Evolutionary conservation across 64 coral and sea anemone genomes (phyloP).

Genomic region (Montipora cactus): DNA sequence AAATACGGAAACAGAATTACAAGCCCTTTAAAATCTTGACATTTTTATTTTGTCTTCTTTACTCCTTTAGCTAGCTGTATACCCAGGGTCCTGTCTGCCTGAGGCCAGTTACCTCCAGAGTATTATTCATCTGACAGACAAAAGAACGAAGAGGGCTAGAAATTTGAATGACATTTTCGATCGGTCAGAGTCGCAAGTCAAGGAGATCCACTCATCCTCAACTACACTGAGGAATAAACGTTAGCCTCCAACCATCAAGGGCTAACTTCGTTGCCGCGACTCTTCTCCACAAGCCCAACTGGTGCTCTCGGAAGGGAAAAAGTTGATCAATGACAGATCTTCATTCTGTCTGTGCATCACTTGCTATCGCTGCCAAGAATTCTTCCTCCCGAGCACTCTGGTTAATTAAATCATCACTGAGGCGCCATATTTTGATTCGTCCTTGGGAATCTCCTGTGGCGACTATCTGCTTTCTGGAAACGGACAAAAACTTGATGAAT

Average conservation of each 20-base stretch:
- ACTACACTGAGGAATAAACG: too few relatives aligned
- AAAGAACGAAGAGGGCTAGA: not conserved
- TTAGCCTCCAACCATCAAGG: too few relatives aligned
- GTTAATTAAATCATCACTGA: conserved; percentile 84
- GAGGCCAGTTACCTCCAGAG: too few relatives aligned
- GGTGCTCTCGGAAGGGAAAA: too few relatives aligned
- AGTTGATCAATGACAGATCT: not conserved
- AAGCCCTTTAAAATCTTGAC: too few relatives aligned
- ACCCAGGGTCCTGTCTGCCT: not conserved
- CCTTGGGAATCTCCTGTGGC: conserved; percentile 89
- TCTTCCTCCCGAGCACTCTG: conserved; percentile 77
- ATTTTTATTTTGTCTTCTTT: too few relatives aligned
- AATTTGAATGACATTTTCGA: not conserved
- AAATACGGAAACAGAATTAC: not conserved
- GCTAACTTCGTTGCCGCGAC: too few relatives aligned
- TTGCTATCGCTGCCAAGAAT: conserved; percentile 70
- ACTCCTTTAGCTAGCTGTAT: too few relatives aligned
- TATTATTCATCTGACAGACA: not conserved
- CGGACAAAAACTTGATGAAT: not conserved
- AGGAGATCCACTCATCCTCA: too few relatives aligned
- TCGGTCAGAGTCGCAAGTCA: not conserved
- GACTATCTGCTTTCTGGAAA: conserved; percentile 76
- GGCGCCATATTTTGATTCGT: conserved; percentile 83
- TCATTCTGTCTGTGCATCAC: conserved; percentile 74
- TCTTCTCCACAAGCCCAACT: too few relatives aligned